phyloP scores from a whole-genome alignment of 92 coral and sea anemone genomes.

The Scolanthus callimorphus region DNA sequence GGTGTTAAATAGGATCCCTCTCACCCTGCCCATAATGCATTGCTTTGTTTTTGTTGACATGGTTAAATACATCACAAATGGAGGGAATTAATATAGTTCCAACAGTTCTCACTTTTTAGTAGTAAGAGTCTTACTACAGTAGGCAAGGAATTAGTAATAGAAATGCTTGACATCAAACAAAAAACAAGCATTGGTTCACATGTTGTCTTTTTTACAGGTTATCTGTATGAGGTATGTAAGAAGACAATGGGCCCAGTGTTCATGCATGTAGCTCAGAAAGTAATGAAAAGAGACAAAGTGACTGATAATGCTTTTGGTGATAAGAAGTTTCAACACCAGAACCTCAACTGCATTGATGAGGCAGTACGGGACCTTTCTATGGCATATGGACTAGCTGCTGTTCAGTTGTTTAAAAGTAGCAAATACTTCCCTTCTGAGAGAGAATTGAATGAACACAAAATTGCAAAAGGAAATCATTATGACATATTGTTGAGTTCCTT shows the following conservation, averaged over 20 bases:
- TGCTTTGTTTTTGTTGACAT: no score
- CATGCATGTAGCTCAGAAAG: slow-evolving; percentile 7
- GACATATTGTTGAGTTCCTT: no score
- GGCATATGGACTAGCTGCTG: slow-evolving; percentile 56
- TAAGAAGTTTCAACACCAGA: slow-evolving; percentile 54
- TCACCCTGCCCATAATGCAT: no score
- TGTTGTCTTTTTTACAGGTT: slow-evolving; percentile 13
- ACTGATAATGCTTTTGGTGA: slow-evolving; percentile 38
- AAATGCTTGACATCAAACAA: not conserved
- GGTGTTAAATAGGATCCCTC: no score
- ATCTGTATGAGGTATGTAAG: slow-evolving; percentile 28
- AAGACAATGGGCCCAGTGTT: slow-evolving; percentile 27
- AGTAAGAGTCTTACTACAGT: no score
- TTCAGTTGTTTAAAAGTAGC: slow-evolving; percentile 12
- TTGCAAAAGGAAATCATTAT: slow-evolving; percentile 22
- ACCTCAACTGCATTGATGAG: slow-evolving; percentile 31
- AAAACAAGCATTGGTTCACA: not conserved
- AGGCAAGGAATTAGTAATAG: no score
- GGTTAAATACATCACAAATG: no score
- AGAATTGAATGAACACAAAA: slow-evolving; percentile 1
- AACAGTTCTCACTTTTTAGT: no score
- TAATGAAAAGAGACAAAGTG: slow-evolving; percentile 30
- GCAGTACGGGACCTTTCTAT: slow-evolving; percentile 31
- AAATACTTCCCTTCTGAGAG: slow-evolving; percentile 19
- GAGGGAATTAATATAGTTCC: no score